Evolutionary conservation across 2,888 invertebrate species (phyloP).

Genomic region (Eubasilissa splendida): DNA sequence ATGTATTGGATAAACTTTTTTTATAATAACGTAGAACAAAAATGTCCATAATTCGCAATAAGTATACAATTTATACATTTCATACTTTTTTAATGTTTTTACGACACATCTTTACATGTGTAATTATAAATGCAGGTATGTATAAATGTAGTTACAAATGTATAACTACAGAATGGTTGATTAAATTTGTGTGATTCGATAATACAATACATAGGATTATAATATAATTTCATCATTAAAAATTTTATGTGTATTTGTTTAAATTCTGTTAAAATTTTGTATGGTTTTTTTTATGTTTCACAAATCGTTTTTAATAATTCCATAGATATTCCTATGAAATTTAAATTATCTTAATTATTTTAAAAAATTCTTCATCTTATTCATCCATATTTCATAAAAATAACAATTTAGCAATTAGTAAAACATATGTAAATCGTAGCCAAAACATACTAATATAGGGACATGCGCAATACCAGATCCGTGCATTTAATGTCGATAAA

Average conservation of each 20-base stretch:
- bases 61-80: conserved; percentile 45
- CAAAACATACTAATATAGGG: conserved; percentile 52
- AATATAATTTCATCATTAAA: conserved; percentile 9
- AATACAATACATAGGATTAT: conserved; percentile 2
- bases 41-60: conserved; percentile 38
- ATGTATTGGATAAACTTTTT: conserved; percentile 23
- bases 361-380: conserved; percentile 22
- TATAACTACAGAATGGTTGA: not conserved
- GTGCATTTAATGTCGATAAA: conserved; percentile 43
- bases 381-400: conserved; percentile 28
- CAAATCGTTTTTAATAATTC: conserved; percentile 3
- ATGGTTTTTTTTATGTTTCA: not conserved
- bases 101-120: conserved; percentile 8
- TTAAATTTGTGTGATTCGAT: not conserved
- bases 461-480: conserved; percentile 54
- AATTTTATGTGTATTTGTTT: too few species aligned
- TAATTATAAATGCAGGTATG: conserved; percentile 16
- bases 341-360: conserved; percentile 5
- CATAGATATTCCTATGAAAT: conserved; percentile 1
- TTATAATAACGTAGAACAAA: conserved; percentile 1
- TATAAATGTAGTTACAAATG: conserved; percentile 7
- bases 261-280: not conserved
- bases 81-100: conserved; percentile 47
- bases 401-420: conserved; percentile 23
- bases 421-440: conserved; percentile 37